These are phyloP conservation scores for Sakesphorus luctuosus DNA, from an alignment of 2,113 vertebrate species.

Conservation along the genomic window DNA sequence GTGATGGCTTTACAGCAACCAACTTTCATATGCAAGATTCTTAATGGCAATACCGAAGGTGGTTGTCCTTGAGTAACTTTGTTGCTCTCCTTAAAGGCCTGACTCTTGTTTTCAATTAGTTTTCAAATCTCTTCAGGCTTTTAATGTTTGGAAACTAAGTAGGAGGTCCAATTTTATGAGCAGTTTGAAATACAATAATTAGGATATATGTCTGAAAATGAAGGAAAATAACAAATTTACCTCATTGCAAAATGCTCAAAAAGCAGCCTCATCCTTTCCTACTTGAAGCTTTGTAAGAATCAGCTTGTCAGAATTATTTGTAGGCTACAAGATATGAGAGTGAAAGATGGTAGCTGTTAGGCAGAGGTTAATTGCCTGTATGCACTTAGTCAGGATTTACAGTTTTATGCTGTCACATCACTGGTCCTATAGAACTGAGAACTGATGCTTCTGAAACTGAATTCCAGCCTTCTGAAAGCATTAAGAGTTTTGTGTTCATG, in stretches of 20 bases:
- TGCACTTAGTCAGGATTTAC: slow-evolving; percentile 2
- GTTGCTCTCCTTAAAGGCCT: slow-evolving; percentile 1
- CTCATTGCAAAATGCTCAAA: not conserved
- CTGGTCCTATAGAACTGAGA: not conserved
- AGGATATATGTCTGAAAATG: not conserved
- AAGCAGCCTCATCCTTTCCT: not conserved
- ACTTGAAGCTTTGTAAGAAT: not conserved
- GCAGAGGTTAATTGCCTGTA: slow-evolving; percentile 25
- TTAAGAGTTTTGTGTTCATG: not conserved
- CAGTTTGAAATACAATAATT: not conserved
- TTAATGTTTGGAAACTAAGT: slow-evolving; percentile 10
- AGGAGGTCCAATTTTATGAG: slow-evolving; percentile 1
- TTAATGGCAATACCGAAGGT: not conserved
- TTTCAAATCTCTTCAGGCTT: slow-evolving; percentile 38
- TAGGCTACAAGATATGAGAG: not conserved
- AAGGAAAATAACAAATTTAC: not conserved
- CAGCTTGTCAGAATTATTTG: slow-evolving; percentile 28
- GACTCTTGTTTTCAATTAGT: not conserved
- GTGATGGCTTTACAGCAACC: not conserved
- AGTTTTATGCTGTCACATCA: slow-evolving; percentile 10
- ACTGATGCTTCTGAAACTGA: slow-evolving; percentile 1
- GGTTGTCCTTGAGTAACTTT: slow-evolving; percentile 4
- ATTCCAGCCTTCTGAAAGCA: not conserved
- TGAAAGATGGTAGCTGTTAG: slow-evolving; percentile 26
- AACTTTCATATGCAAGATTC: not conserved